These are phyloP conservation scores for Etheostoma nigrum DNA, from an alignment of 2,797 vertebrate species.

Conservation along the genomic window DNA sequence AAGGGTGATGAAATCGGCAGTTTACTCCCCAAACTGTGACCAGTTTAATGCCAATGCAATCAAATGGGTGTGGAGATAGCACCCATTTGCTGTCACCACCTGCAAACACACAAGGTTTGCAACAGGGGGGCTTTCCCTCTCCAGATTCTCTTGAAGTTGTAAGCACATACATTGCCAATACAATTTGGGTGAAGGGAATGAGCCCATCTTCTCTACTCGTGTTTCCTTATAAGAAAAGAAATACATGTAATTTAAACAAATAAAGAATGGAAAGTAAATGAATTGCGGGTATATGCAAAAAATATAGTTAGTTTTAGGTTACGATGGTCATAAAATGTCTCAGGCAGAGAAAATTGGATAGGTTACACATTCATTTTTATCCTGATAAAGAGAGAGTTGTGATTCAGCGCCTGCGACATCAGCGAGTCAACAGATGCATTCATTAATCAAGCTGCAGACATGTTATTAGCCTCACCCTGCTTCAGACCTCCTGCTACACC, in stretches of 20 bases:
- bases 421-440: background rate
- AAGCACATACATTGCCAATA: background rate
- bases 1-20: constrained; percentile 58
- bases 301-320: background rate
- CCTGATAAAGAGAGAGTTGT: background rate
- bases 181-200: background rate
- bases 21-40: constrained; percentile 15
- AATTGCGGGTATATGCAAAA: background rate
- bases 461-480: background rate
- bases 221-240: background rate
- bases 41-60: constrained; percentile 52
- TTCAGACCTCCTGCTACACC: background rate
- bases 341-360: background rate
- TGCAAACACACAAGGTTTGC: constrained; percentile 21
- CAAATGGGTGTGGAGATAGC: constrained; percentile 25
- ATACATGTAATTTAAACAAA: background rate
- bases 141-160: background rate
- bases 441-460: constrained; percentile 8
- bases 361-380: background rate
- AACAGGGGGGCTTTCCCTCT: background rate
- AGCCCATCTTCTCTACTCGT: background rate
- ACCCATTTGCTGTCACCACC: constrained; percentile 8
- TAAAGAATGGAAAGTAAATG: background rate
- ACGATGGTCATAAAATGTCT: background rate
- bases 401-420: background rate